phyloP scores from a whole-genome alignment of 1,140 invertebrate genomes.

The Andricus grossulariae region DNA sequence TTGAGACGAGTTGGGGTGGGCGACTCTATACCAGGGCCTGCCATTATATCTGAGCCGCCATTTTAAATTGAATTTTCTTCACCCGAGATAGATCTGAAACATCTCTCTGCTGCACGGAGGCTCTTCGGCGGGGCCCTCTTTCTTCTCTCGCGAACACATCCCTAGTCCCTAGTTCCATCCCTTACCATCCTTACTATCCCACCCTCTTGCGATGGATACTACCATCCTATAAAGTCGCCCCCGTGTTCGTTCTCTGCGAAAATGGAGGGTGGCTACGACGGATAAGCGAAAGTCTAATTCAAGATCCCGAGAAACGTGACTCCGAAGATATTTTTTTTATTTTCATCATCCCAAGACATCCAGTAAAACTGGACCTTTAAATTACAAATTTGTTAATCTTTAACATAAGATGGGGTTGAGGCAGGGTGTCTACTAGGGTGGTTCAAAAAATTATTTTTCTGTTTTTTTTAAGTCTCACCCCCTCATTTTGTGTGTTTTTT shows the following conservation, averaged over 20 bases:
- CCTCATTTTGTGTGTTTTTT: no score
- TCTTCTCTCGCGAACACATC: slow-evolving; percentile 51
- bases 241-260: slow-evolving; percentile 45
- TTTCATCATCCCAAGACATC: not conserved
- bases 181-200: not conserved
- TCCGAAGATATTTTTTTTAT: not conserved
- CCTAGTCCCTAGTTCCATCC: slow-evolving; percentile 33
- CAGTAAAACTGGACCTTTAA: no score
- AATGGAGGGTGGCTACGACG: slow-evolving; percentile 47
- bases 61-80: slow-evolving; percentile 76
- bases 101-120: slow-evolving; percentile 67
- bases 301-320: slow-evolving; percentile 27
- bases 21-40: slow-evolving; percentile 70
- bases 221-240: slow-evolving; percentile 50
- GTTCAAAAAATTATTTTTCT: no score
- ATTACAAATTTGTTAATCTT: no score
- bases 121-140: slow-evolving; percentile 56
- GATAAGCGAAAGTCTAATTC: slow-evolving; percentile 26
- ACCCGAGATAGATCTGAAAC: slow-evolving; percentile 75
- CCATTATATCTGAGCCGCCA: slow-evolving; percentile 76
- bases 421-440: no score
- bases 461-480: no score
- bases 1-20: slow-evolving; percentile 59
- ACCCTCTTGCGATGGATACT: slow-evolving; percentile 44
- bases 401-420: no score